A percentile compares a stretch with the other conserved stretches of the same genome.
These are phyloP conservation scores for Hippocampus kuda DNA, from an alignment of 2,797 vertebrate genomes.

Conservation along the genomic window DNA sequence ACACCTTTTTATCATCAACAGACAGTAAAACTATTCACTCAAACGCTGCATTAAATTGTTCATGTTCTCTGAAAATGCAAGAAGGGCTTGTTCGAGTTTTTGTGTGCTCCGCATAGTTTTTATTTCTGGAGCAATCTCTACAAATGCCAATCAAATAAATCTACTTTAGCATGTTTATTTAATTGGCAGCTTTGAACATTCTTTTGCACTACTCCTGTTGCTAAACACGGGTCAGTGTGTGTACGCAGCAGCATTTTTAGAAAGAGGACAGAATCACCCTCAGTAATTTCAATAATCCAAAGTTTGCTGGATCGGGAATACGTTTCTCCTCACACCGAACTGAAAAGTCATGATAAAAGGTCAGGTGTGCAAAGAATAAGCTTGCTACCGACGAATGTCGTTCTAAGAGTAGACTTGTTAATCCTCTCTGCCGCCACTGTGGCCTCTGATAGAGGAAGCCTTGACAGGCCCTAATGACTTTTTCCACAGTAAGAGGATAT, in stretches of 20 bases:
- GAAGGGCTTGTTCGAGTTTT: conserved; percentile 1
- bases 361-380: not conserved
- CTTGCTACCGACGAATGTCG: not conserved
- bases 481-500: conserved; percentile 47
- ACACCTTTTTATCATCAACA: not conserved
- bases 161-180: not conserved
- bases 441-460: conserved; percentile 34
- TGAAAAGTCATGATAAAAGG: not conserved
- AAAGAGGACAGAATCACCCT: not conserved
- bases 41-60: not conserved
- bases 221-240: not conserved
- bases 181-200: conserved; percentile 3
- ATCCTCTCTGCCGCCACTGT: conserved; percentile 24
- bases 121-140: not conserved
- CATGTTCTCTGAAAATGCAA: conserved; percentile 4
- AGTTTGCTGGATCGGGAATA: not conserved
- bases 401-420: conserved; percentile 18
- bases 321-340: not conserved
- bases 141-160: not conserved
- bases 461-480: conserved; percentile 31
- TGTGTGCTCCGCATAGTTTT: not conserved
- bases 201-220: not conserved
- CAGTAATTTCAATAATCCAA: not conserved
- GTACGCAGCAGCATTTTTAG: not conserved
- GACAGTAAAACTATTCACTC: not conserved